Percentiles rank a stretch among this genome's conserved stretches.
Evolutionary conservation across 2,888 invertebrate genomes (phyloP).

Genomic region (Eupithecia dodoneata): DNA sequence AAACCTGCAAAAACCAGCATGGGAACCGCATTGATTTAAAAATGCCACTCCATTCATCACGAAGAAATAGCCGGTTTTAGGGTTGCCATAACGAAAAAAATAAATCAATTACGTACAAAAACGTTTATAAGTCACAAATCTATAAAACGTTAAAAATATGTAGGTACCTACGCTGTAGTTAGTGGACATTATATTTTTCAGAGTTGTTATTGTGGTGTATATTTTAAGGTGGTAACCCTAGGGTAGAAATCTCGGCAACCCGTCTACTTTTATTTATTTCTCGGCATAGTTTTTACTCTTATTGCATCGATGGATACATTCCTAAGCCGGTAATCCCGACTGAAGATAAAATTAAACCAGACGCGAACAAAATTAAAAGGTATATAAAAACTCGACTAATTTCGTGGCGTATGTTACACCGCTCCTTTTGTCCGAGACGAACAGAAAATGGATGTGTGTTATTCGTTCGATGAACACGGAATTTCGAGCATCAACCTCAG

Average conservation of each 20-base stretch:
- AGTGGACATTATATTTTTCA: not conserved
- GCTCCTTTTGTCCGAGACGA: slow-evolving; percentile 51
- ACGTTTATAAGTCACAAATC: not conserved
- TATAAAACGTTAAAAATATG: not conserved
- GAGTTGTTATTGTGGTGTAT: not conserved
- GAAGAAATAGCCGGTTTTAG: slow-evolving; percentile 55
- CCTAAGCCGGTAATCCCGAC: slow-evolving; percentile 83
- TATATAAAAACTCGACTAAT: slow-evolving; percentile 81
- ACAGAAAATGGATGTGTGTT: slow-evolving; percentile 44
- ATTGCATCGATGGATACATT: slow-evolving; percentile 80
- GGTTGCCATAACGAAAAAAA: slow-evolving; percentile 44
- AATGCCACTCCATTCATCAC: slow-evolving; percentile 77
- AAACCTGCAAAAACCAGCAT: slow-evolving; percentile 55
- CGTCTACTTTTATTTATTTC: slow-evolving; percentile 82
- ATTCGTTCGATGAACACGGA: slow-evolving; percentile 48
- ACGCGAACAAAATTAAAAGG: slow-evolving; percentile 84
- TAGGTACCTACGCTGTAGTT: not conserved
- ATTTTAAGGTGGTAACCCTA: slow-evolving; percentile 51
- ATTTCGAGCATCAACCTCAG: not conserved
- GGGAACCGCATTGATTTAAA: slow-evolving; percentile 65
- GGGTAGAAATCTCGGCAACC: slow-evolving; percentile 77
- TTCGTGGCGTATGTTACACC: slow-evolving; percentile 78
- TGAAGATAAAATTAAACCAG: slow-evolving; percentile 84
- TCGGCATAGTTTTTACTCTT: slow-evolving; percentile 78
- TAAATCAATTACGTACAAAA: not conserved